Base-by-base conservation (phyloP, 2,113 vertebrate genomes). In the Protomyctophum bolini region DNA sequence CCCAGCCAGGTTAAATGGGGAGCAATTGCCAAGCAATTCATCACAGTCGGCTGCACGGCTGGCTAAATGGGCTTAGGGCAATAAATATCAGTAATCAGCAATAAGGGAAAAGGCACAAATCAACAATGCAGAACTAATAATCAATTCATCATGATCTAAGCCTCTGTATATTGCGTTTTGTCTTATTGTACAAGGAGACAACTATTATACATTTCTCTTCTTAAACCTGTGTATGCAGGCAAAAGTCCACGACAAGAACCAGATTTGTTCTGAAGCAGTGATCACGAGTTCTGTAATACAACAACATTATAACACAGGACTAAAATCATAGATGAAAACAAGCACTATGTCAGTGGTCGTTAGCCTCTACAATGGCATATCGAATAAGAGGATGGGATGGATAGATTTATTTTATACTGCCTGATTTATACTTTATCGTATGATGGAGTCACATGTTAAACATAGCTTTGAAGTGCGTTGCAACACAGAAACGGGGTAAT, bases 71-170 rank as follows among this genome's bases (percentile, higher is more conserved):
- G 70, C 83, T 46, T 47, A 49, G 10, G 75, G 89, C 87, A 90
- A 94, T 93, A 93, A 94, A 94, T 92, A 88, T 88, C 77, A 89
- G 83, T 87, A 75, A 85, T 83, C 75, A 81, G 66, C 81, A 81
- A 72, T 76, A 81, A 75, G 9, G n/a, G 28, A 88, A 82, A 89
- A 81, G 72, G 80, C 89, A 85, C 62, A 80, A 85, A 86, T 90
- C 80, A 90, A 88, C 78, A 85, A 66, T 84, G 83, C 61, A 74
- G 51, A 87, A 65, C 74, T 80, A 79, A 91, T 86, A 92, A 87
- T 73, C 61, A 87, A 84, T 58, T 90, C 82, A 92, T 89, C 87
- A 90, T 71, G 61, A 71, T 14, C 63, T 88, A 86, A 85, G 82
- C 86, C 79, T 73, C 65, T 46, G 70, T 75, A 80, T 71, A 67